Conservation (phyloP, 92 coral and sea anemone genomes). For the Parazoanthus atlanticus region DNA sequence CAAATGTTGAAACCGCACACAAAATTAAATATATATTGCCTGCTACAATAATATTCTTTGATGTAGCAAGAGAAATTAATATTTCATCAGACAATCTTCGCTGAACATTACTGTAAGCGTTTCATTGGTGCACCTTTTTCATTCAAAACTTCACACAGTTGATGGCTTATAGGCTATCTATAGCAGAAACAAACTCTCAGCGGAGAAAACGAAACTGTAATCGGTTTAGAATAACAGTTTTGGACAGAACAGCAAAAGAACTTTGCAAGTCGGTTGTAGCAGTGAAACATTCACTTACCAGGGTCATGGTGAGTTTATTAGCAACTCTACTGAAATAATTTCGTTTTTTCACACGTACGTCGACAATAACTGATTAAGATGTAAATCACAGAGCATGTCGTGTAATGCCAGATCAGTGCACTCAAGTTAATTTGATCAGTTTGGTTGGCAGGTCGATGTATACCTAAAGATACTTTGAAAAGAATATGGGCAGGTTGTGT, state of each 20-base stretch:
- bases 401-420: too few species aligned
- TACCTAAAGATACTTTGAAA: too few species aligned
- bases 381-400: background rate
- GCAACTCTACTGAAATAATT: background rate
- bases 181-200: background rate
- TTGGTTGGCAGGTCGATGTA: background rate
- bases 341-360: background rate
- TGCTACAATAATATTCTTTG: background rate
- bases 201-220: too few species aligned
- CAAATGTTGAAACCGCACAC: background rate
- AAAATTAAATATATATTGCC: constrained; percentile 4
- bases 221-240: background rate
- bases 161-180: background rate
- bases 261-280: background rate
- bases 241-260: background rate
- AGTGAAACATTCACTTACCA: too few species aligned
- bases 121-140: background rate
- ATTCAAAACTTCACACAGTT: background rate
- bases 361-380: background rate
- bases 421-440: background rate
- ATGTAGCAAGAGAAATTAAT: background rate
- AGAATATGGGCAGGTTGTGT: too few species aligned
- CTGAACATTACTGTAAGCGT: background rate
- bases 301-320: background rate
- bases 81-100: background rate